Conservation (phyloP, 2,797 vertebrate genomes). For the Anguilla pacifica region DNA sequence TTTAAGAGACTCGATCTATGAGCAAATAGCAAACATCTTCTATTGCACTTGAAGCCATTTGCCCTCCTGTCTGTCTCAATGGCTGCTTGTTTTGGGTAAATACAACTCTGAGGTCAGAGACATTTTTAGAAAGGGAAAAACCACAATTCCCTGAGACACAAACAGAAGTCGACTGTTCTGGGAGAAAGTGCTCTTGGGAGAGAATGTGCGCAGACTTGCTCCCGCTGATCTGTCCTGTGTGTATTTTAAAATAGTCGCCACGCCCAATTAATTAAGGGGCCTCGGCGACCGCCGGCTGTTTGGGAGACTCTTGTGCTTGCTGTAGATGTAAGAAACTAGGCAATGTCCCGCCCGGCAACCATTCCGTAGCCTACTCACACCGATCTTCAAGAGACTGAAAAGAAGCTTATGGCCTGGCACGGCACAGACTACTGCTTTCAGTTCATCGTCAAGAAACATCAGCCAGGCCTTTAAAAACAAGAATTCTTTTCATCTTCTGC, state of each 20-base stretch:
- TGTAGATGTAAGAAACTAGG: slow-evolving; percentile 20
- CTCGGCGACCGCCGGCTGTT: slow-evolving; percentile 7
- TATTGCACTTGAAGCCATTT: not conserved
- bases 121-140: slow-evolving; percentile 4
- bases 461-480: not conserved
- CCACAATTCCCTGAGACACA: slow-evolving; percentile 27
- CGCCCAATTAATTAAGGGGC: slow-evolving; percentile 53
- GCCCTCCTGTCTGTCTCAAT: not conserved
- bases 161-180: not conserved
- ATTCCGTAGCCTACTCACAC: slow-evolving; percentile 43
- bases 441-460: not conserved
- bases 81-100: not conserved
- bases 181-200: slow-evolving; percentile 46
- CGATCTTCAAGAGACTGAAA: slow-evolving; percentile 59
- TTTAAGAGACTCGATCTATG: not conserved
- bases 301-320: not conserved
- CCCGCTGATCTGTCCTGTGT: slow-evolving; percentile 49
- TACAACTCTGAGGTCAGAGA: not conserved
- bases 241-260: slow-evolving; percentile 55
- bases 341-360: not conserved
- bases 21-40: not conserved
- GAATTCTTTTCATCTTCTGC: not conserved
- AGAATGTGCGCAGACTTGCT: slow-evolving; percentile 54
- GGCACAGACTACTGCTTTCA: not conserved
- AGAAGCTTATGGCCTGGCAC: no score